phyloP scores from a whole-genome alignment of 1,140 invertebrate species.

The Zaprionus gabonicus region DNA sequence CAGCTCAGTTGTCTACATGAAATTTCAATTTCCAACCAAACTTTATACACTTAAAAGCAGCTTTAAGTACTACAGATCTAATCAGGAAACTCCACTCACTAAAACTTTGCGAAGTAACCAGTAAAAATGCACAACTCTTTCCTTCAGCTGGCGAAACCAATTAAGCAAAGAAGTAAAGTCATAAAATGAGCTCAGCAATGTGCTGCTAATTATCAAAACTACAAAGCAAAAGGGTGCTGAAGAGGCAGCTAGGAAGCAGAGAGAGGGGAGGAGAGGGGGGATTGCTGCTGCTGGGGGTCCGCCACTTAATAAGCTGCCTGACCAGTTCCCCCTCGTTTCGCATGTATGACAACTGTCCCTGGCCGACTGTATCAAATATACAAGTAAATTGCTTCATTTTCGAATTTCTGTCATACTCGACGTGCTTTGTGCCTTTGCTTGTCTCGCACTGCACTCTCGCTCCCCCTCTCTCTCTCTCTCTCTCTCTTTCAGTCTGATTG shows the following conservation, averaged over 20 bases:
- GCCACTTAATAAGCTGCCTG: conserved; percentile 44
- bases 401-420: conserved; percentile 79
- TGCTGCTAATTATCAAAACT: conserved; percentile 39
- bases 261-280: neutral
- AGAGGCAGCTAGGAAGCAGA: no score
- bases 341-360: conserved; percentile 61
- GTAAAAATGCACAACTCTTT: conserved; percentile 29
- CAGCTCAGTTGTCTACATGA: neutral
- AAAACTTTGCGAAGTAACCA: neutral
- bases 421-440: conserved; percentile 48
- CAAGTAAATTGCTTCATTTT: conserved; percentile 82
- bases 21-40: neutral
- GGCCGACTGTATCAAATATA: conserved; percentile 67
- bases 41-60: neutral
- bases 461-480: conserved; percentile 3
- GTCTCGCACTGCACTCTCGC: neutral
- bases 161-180: conserved; percentile 32
- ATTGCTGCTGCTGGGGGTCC: neutral
- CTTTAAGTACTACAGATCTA: neutral
- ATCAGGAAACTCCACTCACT: neutral
- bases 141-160: conserved; percentile 14
- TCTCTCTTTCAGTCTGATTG: conserved; percentile 3
- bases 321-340: conserved; percentile 30
- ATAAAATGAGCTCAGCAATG: conserved; percentile 45
- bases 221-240: neutral